Evolutionary conservation across 2,888 invertebrate species (phyloP).

Genomic region (Tuberolachnus salignus): DNA sequence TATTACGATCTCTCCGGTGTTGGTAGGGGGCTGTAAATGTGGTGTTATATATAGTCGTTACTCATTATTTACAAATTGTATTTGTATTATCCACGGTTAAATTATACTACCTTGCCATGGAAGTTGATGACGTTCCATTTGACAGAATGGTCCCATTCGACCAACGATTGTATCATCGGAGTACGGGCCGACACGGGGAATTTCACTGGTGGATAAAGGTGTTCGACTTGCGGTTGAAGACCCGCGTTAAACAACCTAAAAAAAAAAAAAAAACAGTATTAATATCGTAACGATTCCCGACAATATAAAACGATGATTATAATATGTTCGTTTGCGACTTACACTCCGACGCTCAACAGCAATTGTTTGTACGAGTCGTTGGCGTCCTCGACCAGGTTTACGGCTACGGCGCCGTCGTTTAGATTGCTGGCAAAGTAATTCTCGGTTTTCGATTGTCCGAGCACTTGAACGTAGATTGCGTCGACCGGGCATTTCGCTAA

Average conservation of each 20-base stretch:
- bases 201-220: conserved; percentile 76
- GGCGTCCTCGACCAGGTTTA: conserved; percentile 7
- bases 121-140: conserved; percentile 89
- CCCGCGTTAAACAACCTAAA: conserved; percentile 77
- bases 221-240: conserved; percentile 74
- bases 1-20: conserved; percentile 78
- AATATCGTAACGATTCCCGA: neutral
- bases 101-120: conserved; percentile 64
- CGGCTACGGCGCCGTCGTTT: neutral
- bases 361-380: conserved; percentile 40
- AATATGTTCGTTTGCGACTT: conserved; percentile 2
- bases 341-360: conserved; percentile 44
- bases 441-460: neutral
- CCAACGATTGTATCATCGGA: conserved; percentile 83
- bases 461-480: conserved; percentile 32
- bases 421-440: neutral
- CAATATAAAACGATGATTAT: neutral
- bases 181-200: conserved; percentile 93
- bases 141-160: conserved; percentile 91
- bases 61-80: too few relatives aligned
- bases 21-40: conserved; percentile 62
- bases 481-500: conserved; percentile 23
- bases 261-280: neutral
- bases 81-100: too few relatives aligned
- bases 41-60: too few relatives aligned